Evolutionary conservation across 2,888 invertebrate genomes (phyloP), one percentile per base, ranked within the genome.

Genomic region (Eustalomyia histrio): DNA sequence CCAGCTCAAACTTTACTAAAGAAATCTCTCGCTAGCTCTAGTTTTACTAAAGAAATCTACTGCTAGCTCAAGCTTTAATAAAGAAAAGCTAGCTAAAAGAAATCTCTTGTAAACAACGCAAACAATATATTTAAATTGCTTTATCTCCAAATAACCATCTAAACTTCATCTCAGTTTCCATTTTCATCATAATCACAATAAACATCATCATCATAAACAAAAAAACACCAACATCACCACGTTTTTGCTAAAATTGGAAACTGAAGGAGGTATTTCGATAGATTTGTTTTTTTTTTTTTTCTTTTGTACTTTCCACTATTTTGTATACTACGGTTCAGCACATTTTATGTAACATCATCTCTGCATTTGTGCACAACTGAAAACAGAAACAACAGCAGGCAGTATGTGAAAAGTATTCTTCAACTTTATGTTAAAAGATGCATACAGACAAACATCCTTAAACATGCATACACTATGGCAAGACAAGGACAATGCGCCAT

Each of bases 401-500:
- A 47, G 1, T n/a, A 61, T 47, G 17, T 61, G 21, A 39, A 18
- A 61, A 18, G 16, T 35, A n/a, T 39, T 47, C n/a, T 68, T 63
- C 17, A 55, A 57, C 47, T 63, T 57, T 47, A 17, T 69, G 57
- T 47, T 55, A 53, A 68, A 39, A 47, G 17, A 50, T 47, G 53
- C 67, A 67, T 39, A 39, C 14, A 64, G 74, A 74, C 52, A 50
- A 39, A 74, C 18, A 35, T 16, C 43, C 18, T 24, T 35, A 33
- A 16, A n/a, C 24, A 60, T 16, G 35, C 17, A 74, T 39, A 61
- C 18, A 43, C n/a, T 47, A 14, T 47, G 14, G 43, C 18, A 52
- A 50, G 72, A 57, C 76, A 80, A 76, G 80, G 76, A 80, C 76
- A 80, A 76, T 80, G 80, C 80, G 76, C 53, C 80, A 76, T 57